Base-by-base conservation (phyloP, 2,888 invertebrate species). In the Laothoe populi region DNA sequence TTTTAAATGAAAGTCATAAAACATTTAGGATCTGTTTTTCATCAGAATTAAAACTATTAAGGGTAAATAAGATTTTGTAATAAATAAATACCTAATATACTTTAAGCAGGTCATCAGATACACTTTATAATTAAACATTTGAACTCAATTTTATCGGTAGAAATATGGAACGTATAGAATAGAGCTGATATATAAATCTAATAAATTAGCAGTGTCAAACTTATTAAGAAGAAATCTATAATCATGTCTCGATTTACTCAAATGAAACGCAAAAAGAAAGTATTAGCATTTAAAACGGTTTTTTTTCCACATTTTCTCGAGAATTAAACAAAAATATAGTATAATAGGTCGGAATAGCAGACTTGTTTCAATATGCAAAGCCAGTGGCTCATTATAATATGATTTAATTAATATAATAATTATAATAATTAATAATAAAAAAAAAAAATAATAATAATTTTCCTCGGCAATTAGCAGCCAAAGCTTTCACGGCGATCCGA, bases 401-500 rank as follows among this genome's bases (percentile, higher is more conserved):
- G 63, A 57, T 63, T 62, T 69, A 65, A 71, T 65, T 63, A 68
- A 64, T 65, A 61, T 58, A 49, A 67, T 70, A n/a, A n/a, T n/a
- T n/a, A n/a, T n/a, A n/a, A n/a, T n/a, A n/a, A n/a, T n/a, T n/a
- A n/a, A n/a, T n/a, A n/a, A n/a, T n/a, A n/a, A n/a, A n/a, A n/a
- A n/a, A n/a, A n/a, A n/a, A n/a, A n/a, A n/a, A n/a, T n/a, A n/a
- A n/a, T n/a, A n/a, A n/a, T 61, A 66, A 71, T 68, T 70, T 70
- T 71, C 68, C 68, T 67, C 67, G 61, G 64, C 69, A 70, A 70
- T 73, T 70, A 69, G 63, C 70, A 69, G 70, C 70, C 70, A 68
- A 67, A 69, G 66, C 67, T 62, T 66, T 64, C 57, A 44, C 62
- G 63, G 57, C 49, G 42, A 57, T 61, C 61, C 45, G 59, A 62